phyloP scores from a whole-genome alignment of 2,888 invertebrate species.

The Orgyia antiqua region DNA sequence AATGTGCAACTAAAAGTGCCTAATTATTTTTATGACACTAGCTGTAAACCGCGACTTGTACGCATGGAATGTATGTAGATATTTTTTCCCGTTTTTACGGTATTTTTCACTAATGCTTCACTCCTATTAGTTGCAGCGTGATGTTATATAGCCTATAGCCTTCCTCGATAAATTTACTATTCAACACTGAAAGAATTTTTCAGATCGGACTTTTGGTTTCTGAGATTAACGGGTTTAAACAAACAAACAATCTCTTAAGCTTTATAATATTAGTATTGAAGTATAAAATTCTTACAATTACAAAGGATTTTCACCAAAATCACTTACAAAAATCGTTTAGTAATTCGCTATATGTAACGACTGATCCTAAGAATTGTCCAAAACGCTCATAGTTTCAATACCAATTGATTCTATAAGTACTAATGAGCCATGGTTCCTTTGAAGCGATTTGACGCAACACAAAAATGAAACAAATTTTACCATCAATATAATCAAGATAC shows the following conservation, averaged over 20 bases:
- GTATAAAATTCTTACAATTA: no score
- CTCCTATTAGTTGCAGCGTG: no score
- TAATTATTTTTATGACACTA: background rate
- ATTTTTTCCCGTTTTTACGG: no score
- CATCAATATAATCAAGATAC: background rate
- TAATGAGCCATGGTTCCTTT: constrained; percentile 50
- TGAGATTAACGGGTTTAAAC: no score
- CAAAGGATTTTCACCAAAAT: background rate
- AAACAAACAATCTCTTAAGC: no score
- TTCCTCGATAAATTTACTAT: no score
- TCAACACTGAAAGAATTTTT: no score
- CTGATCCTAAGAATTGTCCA: constrained; percentile 11
- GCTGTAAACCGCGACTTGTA: background rate
- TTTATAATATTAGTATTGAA: no score
- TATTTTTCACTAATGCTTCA: no score
- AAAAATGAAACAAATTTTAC: constrained; percentile 18
- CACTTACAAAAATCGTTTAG: background rate
- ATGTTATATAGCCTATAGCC: no score
- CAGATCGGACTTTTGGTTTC: no score
- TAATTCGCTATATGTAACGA: constrained; percentile 15
- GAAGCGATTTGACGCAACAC: constrained; percentile 41
- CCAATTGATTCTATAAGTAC: constrained; percentile 48
- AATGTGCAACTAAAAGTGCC: background rate
- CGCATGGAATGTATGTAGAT: no score
- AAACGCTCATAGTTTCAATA: constrained; percentile 27